These are phyloP conservation scores for Garrulus glandarius DNA, from an alignment of 2,797 vertebrate species.

Conservation along the genomic window DNA sequence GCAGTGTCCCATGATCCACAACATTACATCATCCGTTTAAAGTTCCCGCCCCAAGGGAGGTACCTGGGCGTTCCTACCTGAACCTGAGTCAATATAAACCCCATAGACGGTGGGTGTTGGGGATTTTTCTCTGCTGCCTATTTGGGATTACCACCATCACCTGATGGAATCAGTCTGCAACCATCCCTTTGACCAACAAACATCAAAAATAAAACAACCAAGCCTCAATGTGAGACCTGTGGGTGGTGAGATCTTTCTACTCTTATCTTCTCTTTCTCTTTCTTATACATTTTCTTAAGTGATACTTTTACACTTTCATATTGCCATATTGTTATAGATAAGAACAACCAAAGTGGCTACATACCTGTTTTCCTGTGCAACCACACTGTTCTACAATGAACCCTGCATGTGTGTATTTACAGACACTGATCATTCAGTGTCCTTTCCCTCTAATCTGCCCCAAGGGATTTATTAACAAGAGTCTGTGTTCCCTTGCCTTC, in stretches of 20 bases:
- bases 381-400: neutral
- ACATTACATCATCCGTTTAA: neutral
- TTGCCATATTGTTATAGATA: neutral
- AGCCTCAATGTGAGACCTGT: neutral
- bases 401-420: neutral
- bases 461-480: neutral
- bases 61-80: neutral
- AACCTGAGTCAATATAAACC: neutral
- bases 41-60: neutral
- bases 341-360: neutral
- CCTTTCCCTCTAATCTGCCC: neutral
- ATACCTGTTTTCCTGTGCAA: neutral
- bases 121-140: neutral
- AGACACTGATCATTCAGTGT: too few relatives aligned
- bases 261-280: neutral
- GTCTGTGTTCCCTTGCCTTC: too few relatives aligned
- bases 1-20: neutral
- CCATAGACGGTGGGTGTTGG: fast-evolving
- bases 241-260: neutral
- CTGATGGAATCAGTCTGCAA: neutral
- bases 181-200: neutral
- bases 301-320: neutral
- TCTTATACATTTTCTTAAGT: neutral
- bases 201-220: neutral
- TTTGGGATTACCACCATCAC: neutral